phyloP scores from a whole-genome alignment of 1,140 invertebrate species.

The Marisa cornuarietis region DNA sequence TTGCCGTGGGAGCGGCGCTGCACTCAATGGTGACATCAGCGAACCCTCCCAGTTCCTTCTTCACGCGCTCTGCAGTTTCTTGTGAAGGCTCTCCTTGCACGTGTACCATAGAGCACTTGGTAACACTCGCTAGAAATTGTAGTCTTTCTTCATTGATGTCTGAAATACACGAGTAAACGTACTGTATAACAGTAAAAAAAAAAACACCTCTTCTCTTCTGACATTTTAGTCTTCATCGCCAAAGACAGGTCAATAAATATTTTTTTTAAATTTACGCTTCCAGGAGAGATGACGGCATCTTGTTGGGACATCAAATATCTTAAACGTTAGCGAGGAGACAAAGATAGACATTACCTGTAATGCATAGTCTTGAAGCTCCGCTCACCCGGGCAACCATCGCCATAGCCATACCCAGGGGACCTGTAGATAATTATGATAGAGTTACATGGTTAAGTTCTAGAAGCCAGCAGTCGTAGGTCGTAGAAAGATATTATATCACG shows the following conservation, averaged over 20 bases:
- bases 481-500: too few species aligned
- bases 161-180: neutral
- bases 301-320: too few species aligned
- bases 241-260: too few species aligned
- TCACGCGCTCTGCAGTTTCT: conserved; percentile 72
- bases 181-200: too few species aligned
- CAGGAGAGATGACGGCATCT: too few species aligned
- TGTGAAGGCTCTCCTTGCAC: conserved; percentile 66
- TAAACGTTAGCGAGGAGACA: too few species aligned
- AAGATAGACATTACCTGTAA: conserved; percentile 75
- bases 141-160: conserved; percentile 69
- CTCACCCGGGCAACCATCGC: conserved; percentile 85
- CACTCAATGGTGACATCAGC: conserved; percentile 87
- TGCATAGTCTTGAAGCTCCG: conserved; percentile 82
- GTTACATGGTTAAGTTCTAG: too few species aligned
- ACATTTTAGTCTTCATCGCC: too few species aligned
- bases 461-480: too few species aligned
- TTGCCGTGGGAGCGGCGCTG: conserved; percentile 79
- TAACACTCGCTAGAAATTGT: conserved; percentile 80
- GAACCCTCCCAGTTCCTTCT: conserved; percentile 71
- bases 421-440: conserved; percentile 58
- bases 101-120: conserved; percentile 77
- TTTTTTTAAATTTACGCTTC: too few species aligned
- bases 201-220: too few species aligned
- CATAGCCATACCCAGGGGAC: conserved; percentile 88